Evolutionary conservation across 2,113 vertebrate species (phyloP), one percentile per base, ranked within the genome.

Genomic region (Budorcas taxicolor): DNA sequence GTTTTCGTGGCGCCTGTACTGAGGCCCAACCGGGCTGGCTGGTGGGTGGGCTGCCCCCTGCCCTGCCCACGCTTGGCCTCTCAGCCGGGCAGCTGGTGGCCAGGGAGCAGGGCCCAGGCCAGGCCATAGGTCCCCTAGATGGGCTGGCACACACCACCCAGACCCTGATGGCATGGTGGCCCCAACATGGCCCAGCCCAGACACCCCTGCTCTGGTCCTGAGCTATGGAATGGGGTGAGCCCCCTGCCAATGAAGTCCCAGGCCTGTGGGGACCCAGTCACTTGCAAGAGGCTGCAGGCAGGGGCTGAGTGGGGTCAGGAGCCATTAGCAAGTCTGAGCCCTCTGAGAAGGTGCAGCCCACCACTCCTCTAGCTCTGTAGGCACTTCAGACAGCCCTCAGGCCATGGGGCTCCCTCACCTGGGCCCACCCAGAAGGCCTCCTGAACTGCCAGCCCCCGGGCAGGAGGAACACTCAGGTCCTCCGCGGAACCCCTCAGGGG

Each of bases 21-120:
- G 74, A 53, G 96, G 91, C 87, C 91, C 76, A 2, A 0, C 10
- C 2, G 3, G 43, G 91, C 95, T 1, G 8, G 64, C 67, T 1
- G 2, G 60, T 89, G 95, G 91, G 94, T 95, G 93, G 97, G 74
- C 97, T 84, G 58, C 58, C 91, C 40, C 31, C 23, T n/a, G 52
- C 52, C 11, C 82, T 64, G 16, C 47, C 81, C 78, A 40, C 0
- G 0, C 74, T 2, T 11, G 45, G 52, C 43, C 92, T 81, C 85
- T 33, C 0, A 1, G 58, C 36, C 0, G 2, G 40, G 11, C 40
- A 53, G 62, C 64, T 12, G 9, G 58, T 16, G 36, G 23, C 10
- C 45, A 10, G 11, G 40, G 33, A 85, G 53, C 5, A 31, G 9
- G 29, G 15, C n/a, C 36, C 15, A 3, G 29, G 27, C 53, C 27